Base-by-base conservation (phyloP, 2,113 vertebrate species). In the Salvelinus namaycush region DNA sequence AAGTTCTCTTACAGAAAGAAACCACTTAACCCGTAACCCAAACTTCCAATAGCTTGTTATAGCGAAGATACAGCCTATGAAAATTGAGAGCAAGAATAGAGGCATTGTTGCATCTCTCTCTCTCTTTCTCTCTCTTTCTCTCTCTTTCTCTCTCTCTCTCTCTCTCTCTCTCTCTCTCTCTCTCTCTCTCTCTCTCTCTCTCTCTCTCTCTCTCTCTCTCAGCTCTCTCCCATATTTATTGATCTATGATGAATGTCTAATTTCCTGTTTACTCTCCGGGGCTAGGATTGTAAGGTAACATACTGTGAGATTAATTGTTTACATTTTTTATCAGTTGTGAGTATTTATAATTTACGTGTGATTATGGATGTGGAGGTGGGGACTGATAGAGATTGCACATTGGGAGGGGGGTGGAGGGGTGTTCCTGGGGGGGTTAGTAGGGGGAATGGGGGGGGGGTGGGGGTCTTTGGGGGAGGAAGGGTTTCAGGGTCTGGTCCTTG, bases 311-410 rank as follows among this genome's bases (percentile, higher is more conserved):
- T 88, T 73, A 26, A 78, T 81, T 78, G 79, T 78, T 29, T 81
- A 76, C 84, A 84, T 78, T 85, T 82, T 82, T 85, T 81, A 88
- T 87, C 85, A 85, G 76, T 65, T 29, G 64, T 84, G 80, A 82
- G 84, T 84, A 78, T 88, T 79, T 83, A 72, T 80, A 75, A 84
- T 84, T 76, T 68, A 70, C 64, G 74, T 76, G 75, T 78, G 68
- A 75, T 77, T 73, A 76, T 29, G 4, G 60, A n/a, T 64, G 60
- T 24, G 20, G 9, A 22, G 22, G n/a, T 8, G 60, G 6, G 5
- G 60, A 64, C 39, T 22, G 60, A 8, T n/a, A 64, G 9, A n/a
- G 20, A 64, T 64, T 6, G 14, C 11, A 51, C 14, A 16, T 51
- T 13, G 49, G 4, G 3, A 16, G 49, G 11, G 49, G 49, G 13